These are phyloP conservation scores for Drosophila watanabei DNA, from an alignment of 1,140 invertebrate genomes.

Conservation along the genomic window DNA sequence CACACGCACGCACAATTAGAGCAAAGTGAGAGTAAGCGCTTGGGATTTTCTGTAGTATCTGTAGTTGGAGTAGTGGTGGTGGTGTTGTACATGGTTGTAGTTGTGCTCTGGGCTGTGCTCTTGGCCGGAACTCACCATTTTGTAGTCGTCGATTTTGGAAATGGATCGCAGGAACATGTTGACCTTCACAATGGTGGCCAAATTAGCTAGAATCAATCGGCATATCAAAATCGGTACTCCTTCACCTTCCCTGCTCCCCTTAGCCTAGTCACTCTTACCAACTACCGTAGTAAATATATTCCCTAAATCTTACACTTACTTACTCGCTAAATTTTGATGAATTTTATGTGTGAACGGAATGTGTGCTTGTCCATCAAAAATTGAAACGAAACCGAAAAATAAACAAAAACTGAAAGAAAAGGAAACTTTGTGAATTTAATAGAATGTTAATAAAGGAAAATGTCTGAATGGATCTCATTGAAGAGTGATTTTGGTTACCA, in stretches of 20 bases:
- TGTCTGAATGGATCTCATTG: constrained; percentile 85
- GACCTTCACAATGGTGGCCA: constrained; percentile 93
- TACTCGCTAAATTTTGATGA: constrained; percentile 53
- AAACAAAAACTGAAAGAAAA: constrained; percentile 6
- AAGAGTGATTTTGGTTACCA: constrained; percentile 46
- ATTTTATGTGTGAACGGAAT: constrained; percentile 68
- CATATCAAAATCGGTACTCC: constrained; percentile 60
- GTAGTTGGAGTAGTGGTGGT: constrained; percentile 23
- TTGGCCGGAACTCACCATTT: constrained; percentile 94
- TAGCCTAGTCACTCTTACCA: constrained; percentile 15
- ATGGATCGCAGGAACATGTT: constrained; percentile 98
- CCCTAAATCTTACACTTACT: constrained; percentile 4
- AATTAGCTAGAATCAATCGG: constrained; percentile 87
- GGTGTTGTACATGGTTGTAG: constrained; percentile 27
- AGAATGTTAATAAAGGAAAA: constrained; percentile 54
- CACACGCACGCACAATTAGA: constrained; percentile 53
- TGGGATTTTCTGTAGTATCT: constrained; percentile 46
- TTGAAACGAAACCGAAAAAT: not conserved
- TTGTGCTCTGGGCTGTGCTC: constrained; percentile 34
- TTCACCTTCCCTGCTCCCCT: constrained; percentile 5
- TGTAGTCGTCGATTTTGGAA: constrained; percentile 99
- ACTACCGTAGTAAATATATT: not conserved
- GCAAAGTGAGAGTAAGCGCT: constrained; percentile 67
- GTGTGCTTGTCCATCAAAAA: constrained; percentile 35
- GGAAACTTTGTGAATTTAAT: constrained; percentile 18